Evolutionary conservation across 1,140 invertebrate species (phyloP), one percentile per base, ranked within the genome.

Genomic region (Berghia stephanieae): DNA sequence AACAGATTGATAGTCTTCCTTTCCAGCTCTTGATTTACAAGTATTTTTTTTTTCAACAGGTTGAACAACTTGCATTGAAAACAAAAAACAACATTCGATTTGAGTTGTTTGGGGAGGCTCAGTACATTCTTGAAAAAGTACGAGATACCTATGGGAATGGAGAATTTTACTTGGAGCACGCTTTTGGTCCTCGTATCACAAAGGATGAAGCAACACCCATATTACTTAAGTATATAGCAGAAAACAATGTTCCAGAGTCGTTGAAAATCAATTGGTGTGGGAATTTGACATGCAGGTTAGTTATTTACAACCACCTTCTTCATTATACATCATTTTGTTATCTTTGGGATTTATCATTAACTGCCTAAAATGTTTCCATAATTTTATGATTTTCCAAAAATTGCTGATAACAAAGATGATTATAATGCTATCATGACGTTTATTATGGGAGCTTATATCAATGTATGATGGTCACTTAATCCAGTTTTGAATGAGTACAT

Each of bases 221-320:
- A 8, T 70, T 89, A 16, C 74, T 83, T 3, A 77, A 87, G 24
- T 89, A 89, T 66, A 75, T 89, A 1, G 78, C 78, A 24, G 85
- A 87, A 21, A 86, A 88, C 77, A 81, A 79, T 27, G 57, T 87
- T 18, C 82, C 87, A 77, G 87, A 86, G 27, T 83, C 84, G 27
- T 82, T 89, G 75, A 83, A 71, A 38, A 82, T 89, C 24, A 81
- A 86, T 44, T 89, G 86, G 86, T 87, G 83, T 76, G 81, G 81
- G 71, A 83, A 88, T 71, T 77, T 89, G 55, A 78, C 81, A 31
- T 86, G 84, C 80, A 87, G 85, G 87, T 88, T 74, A 78, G 68
- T 52, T 6, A 66, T 78, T 24, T n/a, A n/a, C n/a, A n/a, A n/a
- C n/a, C n/a, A n/a, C n/a, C n/a, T n/a, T n/a, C n/a, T n/a, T n/a